Evolutionary conservation across 2,797 vertebrate genomes (phyloP), one percentile per base, ranked within the genome.

Genomic region (Fistularia commersonii): DNA sequence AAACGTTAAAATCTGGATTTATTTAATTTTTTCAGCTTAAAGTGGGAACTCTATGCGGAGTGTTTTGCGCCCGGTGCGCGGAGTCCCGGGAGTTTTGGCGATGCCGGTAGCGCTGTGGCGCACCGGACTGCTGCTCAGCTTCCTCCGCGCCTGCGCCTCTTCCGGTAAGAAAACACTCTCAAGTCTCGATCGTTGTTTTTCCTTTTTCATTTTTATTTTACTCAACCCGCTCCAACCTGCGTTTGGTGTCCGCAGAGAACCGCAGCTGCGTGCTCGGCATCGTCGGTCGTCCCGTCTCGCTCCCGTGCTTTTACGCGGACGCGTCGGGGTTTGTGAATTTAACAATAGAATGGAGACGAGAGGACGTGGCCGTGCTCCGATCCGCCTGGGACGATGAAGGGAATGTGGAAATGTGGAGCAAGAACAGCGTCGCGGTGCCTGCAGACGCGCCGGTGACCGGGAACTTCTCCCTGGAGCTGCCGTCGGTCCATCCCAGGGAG

Each of bases 311-410:
- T 8, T 68, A 69, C 38, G 41, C 71, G 1, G 45, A 67, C 8
- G 12, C 67, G 1, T 5, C 51, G 1, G 12, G 14, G 12, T 45
- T 33, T 1, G 14, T n/a, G 12, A 82, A 85, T 8, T 14, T 85
- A 6, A 74, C 84, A 37, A 41, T 85, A 0, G 79, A 83, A 70
- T 90, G 90, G 90, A 71, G 62, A 64, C 72, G 40, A 36, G 70
- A 43, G 2, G 40, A 42, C 0, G 40, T 77, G 11, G 62, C 77
- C 50, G 63, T 88, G 43, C 64, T 88, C 37, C 61, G 54, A 8
- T 69, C 79, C 0, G 44, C n/a, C 48, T 85, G 83, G 81, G 43
- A 7, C 2, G 10, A 48, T 1, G 51, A 45, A 3, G 54, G 47
- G n/a, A 48, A 52, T 0, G 46, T 72, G 45, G 54, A 57, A 12